Evolutionary conservation across 2,797 vertebrate species (phyloP), one percentile per base, ranked within the genome.

Genomic region (Mionectes olivaceus): DNA sequence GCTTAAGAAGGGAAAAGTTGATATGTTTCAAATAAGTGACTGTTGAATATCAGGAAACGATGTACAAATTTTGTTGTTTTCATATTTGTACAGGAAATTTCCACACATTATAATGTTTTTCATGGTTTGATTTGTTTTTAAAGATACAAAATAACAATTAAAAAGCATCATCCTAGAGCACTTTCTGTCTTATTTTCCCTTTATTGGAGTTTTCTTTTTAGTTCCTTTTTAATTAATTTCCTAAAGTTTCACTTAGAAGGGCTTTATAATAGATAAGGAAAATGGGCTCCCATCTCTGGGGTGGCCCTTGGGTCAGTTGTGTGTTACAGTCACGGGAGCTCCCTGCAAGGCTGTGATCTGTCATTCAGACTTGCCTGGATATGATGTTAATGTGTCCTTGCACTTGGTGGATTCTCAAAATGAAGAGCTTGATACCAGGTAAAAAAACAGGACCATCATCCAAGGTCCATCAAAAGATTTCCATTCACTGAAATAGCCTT

Each of bases 81-180:
- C 96, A 41, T 97, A 97, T 96, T 91, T 97, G 97, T 98, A 98
- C 96, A 98, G 97, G 92, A 95, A 92, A 94, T 97, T 96, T 94
- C 94, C 95, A 79, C 97, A 96, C 90, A 80, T 94, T 91, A 87
- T 94, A 95, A 96, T 90, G 77, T 94, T 96, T 97, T 96, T 95
- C 97, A 97, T 96, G 79, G 77, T 96, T 97, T 98, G 95, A 94
- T 97, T 93, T 93, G 93, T 96, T 97, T 97, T 90, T 74, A 86
- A 97, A 97, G 94, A 96, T 94, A 97, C 80, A 96, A 96, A 97
- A 96, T 97, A 97, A 97, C 98, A 97, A 97, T 96, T 97, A 98
- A 97, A 98, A 98, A 97, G 76, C 83, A 94, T 97, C 93, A 96
- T 95, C 95, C 92, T 84, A 44, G 64, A 75, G 19, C 27, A 71